phyloP scores from a whole-genome alignment of 1,140 invertebrate species.

The Eumaeus atala region DNA sequence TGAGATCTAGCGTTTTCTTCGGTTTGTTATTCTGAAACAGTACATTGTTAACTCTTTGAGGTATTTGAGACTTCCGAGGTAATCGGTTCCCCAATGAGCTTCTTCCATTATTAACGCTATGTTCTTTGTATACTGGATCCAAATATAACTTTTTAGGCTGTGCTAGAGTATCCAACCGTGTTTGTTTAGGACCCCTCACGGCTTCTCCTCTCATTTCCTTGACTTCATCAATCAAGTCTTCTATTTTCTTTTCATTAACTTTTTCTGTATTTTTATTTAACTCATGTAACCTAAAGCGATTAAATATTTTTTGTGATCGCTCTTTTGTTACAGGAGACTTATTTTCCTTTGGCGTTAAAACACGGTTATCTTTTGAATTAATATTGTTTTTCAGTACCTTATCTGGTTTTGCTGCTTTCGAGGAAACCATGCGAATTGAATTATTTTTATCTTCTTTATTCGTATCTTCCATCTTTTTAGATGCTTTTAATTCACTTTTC shows the following conservation, averaged over 20 bases:
- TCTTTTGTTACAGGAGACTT: slow-evolving; percentile 11
- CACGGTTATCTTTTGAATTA: slow-evolving; percentile 6
- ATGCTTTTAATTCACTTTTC: slow-evolving; percentile 24
- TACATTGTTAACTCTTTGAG: slow-evolving; percentile 25
- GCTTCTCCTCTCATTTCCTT: slow-evolving; percentile 62
- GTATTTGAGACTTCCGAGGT: slow-evolving; percentile 21
- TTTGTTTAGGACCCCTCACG: slow-evolving; percentile 45
- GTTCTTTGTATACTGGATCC: slow-evolving; percentile 45
- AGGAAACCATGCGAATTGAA: background rate
- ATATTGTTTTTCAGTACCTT: background rate
- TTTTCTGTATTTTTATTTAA: slow-evolving; percentile 30
- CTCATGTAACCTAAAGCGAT: slow-evolving; percentile 19
- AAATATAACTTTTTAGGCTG: slow-evolving; percentile 53
- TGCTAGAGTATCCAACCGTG: slow-evolving; percentile 49
- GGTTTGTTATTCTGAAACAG: slow-evolving; percentile 25
- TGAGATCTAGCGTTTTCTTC: slow-evolving; percentile 20
- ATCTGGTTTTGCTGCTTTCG: background rate
- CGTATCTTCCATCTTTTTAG: slow-evolving; percentile 24
- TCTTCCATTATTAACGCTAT: slow-evolving; percentile 35
- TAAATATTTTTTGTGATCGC: slow-evolving; percentile 14
- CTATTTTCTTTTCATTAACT: slow-evolving; percentile 34
- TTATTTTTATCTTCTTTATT: background rate
- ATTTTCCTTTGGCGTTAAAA: slow-evolving; percentile 13
- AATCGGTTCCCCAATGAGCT: slow-evolving; percentile 30
- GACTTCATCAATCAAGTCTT: slow-evolving; percentile 52